phyloP scores from a whole-genome alignment of 2,113 vertebrate genomes.

The Phyllostomus hastatus region DNA sequence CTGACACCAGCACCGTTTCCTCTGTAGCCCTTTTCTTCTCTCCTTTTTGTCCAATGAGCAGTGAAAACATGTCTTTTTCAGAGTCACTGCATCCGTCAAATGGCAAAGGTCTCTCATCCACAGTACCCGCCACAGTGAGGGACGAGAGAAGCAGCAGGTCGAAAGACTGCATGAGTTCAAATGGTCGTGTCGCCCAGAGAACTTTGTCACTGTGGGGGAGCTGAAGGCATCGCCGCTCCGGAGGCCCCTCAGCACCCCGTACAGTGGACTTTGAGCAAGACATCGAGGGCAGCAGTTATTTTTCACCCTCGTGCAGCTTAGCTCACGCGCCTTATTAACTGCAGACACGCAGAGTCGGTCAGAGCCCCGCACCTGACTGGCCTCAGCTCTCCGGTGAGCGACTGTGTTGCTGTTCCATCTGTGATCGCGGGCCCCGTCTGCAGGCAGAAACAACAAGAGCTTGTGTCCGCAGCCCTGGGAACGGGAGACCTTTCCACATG shows the following conservation, averaged over 20 bases:
- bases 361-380: conserved; percentile 62
- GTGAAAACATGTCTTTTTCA: neutral
- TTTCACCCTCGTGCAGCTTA: neutral
- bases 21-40: neutral
- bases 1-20: neutral
- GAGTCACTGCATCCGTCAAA: neutral
- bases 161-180: neutral
- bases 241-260: neutral
- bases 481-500: conserved; percentile 80
- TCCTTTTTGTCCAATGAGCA: neutral
- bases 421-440: conserved; percentile 57
- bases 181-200: rapidly evolving
- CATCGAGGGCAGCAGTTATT: neutral
- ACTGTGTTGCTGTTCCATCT: conserved; percentile 72
- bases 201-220: neutral
- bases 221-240: neutral
- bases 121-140: rapidly evolving
- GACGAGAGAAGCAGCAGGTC: neutral
- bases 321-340: conserved; percentile 12
- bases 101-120: neutral
- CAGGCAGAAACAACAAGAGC: conserved; percentile 61
- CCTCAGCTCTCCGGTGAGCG: conserved; percentile 66
- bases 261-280: neutral
- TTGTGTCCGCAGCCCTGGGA: conserved; percentile 80
- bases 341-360: conserved; percentile 54